Evolutionary conservation across 2,113 vertebrate species (phyloP).

Genomic region (Phyllostomus discolor): DNA sequence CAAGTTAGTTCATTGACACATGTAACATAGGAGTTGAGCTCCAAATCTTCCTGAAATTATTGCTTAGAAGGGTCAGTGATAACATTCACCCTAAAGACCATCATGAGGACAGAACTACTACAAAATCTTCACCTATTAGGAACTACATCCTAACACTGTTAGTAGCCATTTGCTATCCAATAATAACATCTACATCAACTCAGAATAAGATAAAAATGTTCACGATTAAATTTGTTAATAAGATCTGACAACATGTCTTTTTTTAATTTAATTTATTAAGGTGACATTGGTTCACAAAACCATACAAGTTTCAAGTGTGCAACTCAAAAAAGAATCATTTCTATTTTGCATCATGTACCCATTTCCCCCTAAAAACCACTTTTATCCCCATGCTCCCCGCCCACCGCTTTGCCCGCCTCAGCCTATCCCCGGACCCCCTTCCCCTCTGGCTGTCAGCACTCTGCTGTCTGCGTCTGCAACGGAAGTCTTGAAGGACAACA

Average conservation of each 20-base stretch:
- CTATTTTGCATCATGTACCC: too few species aligned
- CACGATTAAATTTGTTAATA: conserved; percentile 22
- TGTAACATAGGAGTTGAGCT: not conserved
- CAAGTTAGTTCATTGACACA: not conserved
- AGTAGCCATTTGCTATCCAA: not conserved
- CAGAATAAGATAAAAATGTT: not conserved
- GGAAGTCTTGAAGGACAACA: not conserved
- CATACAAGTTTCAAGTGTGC: too few species aligned
- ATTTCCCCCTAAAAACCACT: too few species aligned
- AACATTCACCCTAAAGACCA: not conserved
- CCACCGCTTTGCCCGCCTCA: too few species aligned
- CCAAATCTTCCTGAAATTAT: not conserved
- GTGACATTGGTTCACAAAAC: too few species aligned
- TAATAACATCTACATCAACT: not conserved
- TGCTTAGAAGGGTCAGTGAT: conserved; percentile 18
- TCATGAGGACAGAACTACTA: not conserved
- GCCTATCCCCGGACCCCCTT: too few species aligned
- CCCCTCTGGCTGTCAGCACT: too few species aligned
- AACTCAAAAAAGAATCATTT: too few species aligned
- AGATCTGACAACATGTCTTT: not conserved
- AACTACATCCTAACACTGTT: conserved; percentile 16
- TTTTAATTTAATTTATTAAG: too few species aligned
- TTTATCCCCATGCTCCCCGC: too few species aligned
- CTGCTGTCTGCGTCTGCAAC: too few species aligned
- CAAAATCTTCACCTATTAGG: not conserved